Base-by-base conservation (phyloP, 2,888 invertebrate species). In the Heteromyza rotundicornis region DNA sequence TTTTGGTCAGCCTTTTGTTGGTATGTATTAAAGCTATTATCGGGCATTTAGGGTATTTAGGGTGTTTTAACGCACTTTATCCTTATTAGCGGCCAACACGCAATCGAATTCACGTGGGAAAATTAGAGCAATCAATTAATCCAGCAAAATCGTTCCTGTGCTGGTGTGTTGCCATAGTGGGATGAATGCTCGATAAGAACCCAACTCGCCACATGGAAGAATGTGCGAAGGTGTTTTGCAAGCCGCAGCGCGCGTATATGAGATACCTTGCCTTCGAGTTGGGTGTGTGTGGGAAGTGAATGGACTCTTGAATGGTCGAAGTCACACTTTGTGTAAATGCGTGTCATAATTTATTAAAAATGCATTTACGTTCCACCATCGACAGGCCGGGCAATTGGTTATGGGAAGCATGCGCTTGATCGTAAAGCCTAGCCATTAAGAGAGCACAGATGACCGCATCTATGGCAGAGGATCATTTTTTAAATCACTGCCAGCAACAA, bases 101-200 rank as follows among this genome's bases (percentile, higher is more conserved):
- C 80, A 68, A 79, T 73, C 71, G 74, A 75, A 72, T 73, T 77
- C 72, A 76, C 80, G 75, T 80, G 81, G 78, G 81, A 80, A 80
- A 79, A 75, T 64, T 74, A 71, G 77, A 73, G 68, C 75, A 72
- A 52, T 66, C 59, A 65, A 63, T 60, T 62, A 66, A 57, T 60
- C 47, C 22, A 52, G 23, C 36, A 20, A 22, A 50, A 36, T 50
- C 8, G 20, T 8, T 32, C 5, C 32, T 32, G 5, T 12, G 32
- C 7, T 32, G 40, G 10, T 40, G 40, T 8, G 40, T n/a, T 5
- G 40, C 14, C n/a, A n/a, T n/a, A n/a, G n/a, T n/a, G n/a, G n/a
- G n/a, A n/a, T n/a, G n/a, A n/a, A n/a, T n/a, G n/a, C n/a, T n/a
- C n/a, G n/a, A n/a, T n/a, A n/a, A n/a, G n/a, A n/a, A n/a, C n/a